A percentile compares a stretch with the other conserved stretches of the same genome.
These are phyloP conservation scores for Acinonyx jubatus DNA, from an alignment of 2,113 vertebrate species.

Conservation along the genomic window DNA sequence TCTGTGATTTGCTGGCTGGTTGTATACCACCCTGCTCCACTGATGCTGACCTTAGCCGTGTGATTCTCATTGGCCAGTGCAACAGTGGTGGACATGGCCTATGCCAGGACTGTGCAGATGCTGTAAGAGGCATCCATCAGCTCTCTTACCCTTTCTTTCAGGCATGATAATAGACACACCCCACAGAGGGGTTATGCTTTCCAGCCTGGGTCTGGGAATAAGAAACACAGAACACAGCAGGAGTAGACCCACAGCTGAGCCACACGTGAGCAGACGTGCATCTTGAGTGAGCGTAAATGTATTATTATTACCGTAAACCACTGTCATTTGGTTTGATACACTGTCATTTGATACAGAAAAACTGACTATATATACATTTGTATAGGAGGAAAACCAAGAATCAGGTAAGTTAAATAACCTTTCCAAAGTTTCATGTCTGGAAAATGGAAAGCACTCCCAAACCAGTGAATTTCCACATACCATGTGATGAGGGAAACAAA, in stretches of 20 bases:
- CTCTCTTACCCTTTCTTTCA: neutral
- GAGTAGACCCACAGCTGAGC: neutral
- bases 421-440: neutral
- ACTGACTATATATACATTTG: neutral
- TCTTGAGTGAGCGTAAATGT: neutral
- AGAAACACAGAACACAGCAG: neutral
- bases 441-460: constrained; percentile 1
- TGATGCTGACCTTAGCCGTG: neutral
- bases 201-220: neutral
- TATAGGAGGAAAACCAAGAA: constrained; percentile 18
- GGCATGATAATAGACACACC: neutral
- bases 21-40: neutral
- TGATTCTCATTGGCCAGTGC: neutral
- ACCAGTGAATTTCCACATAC: neutral
- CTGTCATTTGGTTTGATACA: neutral
- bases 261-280: neutral
- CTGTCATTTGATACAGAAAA: neutral
- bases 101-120: neutral
- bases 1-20: neutral
- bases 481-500: neutral
- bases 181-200: neutral
- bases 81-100: neutral
- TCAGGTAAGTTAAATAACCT: neutral
- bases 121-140: neutral
- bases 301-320: neutral